A percentile compares a stretch with the other conserved stretches of the same genome.
These are phyloP conservation scores for Cryptoblepharus egeriae DNA, from an alignment of 2,797 vertebrate species.

Conservation along the genomic window DNA sequence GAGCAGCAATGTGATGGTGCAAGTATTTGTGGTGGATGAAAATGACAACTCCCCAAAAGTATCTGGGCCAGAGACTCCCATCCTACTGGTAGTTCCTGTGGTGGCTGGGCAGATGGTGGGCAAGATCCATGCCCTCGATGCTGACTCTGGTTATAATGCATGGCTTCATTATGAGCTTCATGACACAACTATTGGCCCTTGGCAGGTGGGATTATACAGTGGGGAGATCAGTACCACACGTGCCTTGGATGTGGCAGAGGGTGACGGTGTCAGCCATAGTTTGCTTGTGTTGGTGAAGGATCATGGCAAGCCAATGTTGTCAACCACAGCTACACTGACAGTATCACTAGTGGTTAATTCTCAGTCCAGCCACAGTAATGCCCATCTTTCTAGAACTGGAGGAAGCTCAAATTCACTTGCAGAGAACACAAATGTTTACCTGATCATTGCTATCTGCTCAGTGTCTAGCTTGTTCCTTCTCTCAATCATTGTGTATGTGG, in stretches of 20 bases:
- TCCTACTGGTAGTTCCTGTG: conserved; percentile 25
- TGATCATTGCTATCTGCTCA: conserved; percentile 66
- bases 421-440: conserved; percentile 48
- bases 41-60: conserved; percentile 67
- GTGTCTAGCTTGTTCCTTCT: conserved; percentile 70
- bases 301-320: conserved; percentile 75
- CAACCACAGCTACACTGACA: conserved; percentile 69
- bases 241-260: conserved; percentile 45
- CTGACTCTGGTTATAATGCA: conserved; percentile 80
- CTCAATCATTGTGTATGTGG: conserved; percentile 58
- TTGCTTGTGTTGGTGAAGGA: conserved; percentile 77
- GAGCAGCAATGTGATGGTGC: conserved; percentile 65
- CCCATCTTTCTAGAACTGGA: background rate
- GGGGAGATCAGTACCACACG: conserved; percentile 74
- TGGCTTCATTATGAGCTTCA: conserved; percentile 73
- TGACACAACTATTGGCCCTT: conserved; percentile 27
- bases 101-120: conserved; percentile 57
- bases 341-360: conserved; percentile 67
- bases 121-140: conserved; percentile 77
- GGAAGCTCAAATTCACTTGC: background rate
- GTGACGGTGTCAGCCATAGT: conserved; percentile 42
- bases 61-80: conserved; percentile 70
- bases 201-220: conserved; percentile 17
- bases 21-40: conserved; percentile 67
- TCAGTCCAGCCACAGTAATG: conserved; percentile 39